Evolutionary conservation across 2,797 vertebrate species (phyloP).

Genomic region (Nasua narica): DNA sequence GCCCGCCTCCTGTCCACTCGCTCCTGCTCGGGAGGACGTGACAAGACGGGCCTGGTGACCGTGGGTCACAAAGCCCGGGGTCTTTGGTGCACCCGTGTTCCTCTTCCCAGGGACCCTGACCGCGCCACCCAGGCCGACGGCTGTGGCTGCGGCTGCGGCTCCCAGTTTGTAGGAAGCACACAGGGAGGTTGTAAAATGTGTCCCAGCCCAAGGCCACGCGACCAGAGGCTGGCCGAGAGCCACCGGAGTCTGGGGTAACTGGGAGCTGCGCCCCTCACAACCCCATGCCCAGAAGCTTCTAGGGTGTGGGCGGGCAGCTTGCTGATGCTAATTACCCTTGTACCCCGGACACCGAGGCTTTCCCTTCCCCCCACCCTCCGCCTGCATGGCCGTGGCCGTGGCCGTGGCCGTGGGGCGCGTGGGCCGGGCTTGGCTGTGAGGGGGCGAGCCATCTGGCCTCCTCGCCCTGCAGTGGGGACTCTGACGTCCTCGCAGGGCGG

Average conservation of each 20-base stretch:
- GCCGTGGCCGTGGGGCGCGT: no score
- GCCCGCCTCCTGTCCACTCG: rapidly evolving
- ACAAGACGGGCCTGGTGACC: no score
- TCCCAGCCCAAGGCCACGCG: rapidly evolving
- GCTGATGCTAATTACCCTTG: no score
- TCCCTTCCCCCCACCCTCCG: not conserved
- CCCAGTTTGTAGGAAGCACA: not conserved
- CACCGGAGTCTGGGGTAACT: rapidly evolving
- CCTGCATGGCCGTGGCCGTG: not conserved
- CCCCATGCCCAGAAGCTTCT: not conserved
- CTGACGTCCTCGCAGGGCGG: not conserved
- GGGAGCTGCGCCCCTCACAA: rapidly evolving
- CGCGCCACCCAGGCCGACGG: rapidly evolving
- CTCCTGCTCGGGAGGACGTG: not conserved
- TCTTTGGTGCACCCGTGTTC: rapidly evolving
- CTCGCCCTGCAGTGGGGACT: not conserved
- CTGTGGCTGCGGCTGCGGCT: rapidly evolving
- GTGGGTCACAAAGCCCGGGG: no score
- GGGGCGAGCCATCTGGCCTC: not conserved
- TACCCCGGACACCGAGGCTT: not conserved
- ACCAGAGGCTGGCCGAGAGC: not conserved
- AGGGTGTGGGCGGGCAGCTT: rapidly evolving
- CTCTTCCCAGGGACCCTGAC: rapidly evolving
- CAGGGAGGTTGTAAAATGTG: not conserved
- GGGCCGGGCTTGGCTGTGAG: not conserved